These are phyloP conservation scores for Aspidiotus rigidus DNA, from an alignment of 2,888 invertebrate species.

Conservation along the genomic window DNA sequence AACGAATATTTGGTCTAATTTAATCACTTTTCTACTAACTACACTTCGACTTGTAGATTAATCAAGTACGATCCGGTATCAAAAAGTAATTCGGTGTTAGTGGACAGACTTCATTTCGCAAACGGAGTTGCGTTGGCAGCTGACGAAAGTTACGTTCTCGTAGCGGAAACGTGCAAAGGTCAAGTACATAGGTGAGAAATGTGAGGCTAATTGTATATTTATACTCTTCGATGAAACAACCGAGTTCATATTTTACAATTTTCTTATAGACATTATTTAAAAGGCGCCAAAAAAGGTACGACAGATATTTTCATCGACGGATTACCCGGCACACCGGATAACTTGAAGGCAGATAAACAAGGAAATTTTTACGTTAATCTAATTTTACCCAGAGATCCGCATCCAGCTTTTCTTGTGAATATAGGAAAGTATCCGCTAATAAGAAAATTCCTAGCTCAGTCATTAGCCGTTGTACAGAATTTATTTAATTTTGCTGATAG, in stretches of 20 bases:
- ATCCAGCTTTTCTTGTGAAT: slow-evolving; percentile 10
- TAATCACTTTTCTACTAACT: background rate
- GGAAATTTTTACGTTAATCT: slow-evolving; percentile 61
- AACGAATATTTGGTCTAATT: background rate
- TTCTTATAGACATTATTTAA: slow-evolving; percentile 55
- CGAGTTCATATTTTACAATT: too few relatives aligned
- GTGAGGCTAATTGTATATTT: slow-evolving; percentile 10
- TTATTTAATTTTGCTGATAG: slow-evolving; percentile 25
- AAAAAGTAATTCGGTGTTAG: slow-evolving; percentile 63
- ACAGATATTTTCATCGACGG: slow-evolving; percentile 71
- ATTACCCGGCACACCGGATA: slow-evolving; percentile 62
- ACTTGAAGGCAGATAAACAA: slow-evolving; percentile 50
- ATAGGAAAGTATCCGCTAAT: slow-evolving; percentile 34
- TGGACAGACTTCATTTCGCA: slow-evolving; percentile 69
- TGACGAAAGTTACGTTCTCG: slow-evolving; percentile 70
- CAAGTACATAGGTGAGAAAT: slow-evolving; percentile 54
- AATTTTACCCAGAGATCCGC: slow-evolving; percentile 47
- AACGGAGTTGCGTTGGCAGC: slow-evolving; percentile 79
- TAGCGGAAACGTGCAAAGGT: slow-evolving; percentile 59
- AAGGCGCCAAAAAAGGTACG: slow-evolving; percentile 70
- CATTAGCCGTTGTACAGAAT: slow-evolving; percentile 29
- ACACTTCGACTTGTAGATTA: slow-evolving; percentile 49
- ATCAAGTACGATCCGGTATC: slow-evolving; percentile 69
- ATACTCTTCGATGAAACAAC: background rate
- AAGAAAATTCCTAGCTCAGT: slow-evolving; percentile 31